Evolutionary conservation across 2,113 vertebrate species (phyloP), one percentile per base, ranked within the genome.

Genomic region (Anarhynchus alexandrinus): DNA sequence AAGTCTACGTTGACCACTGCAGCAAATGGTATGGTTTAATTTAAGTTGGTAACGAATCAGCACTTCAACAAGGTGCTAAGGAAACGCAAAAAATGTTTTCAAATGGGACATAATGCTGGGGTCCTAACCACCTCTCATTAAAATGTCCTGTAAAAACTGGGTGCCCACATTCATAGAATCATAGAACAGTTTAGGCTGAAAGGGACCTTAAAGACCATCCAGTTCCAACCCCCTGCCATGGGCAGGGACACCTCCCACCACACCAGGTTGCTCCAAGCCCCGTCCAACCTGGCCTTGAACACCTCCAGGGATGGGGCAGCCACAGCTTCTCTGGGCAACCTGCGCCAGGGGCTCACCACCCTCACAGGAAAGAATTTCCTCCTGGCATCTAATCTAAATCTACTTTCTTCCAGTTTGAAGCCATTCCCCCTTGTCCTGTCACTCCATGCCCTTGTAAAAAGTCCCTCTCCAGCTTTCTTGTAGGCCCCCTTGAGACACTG

Each of bases 1-100:
- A 64, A 45, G 36, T 23, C 66, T 10, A 12, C 1, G 0, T 1
- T 15, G 32, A 38, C 12, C 14, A 38, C 9, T 10, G 25, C 1
- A 64, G 18, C 11, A 21, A 38, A 6, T 1, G 18, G 9, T 10
- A 10, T 0, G 9, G 36, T 32, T 80, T 40, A 5, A 32, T 21
- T 40, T 36, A 12, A 22, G 15, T 4, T 7, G 12, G 11, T 5
- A 30, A 6, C 6, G 27, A 54, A 54, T 11, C 22, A 26, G 13
- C 10, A 4, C 16, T 52, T 54, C 40, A 51, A 42, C 5, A 34
- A 26, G 2, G 20, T 12, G 34, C 36, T 40, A 55, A 18, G 49
- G 38, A 62, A 67, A 57, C 0, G 1, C 30, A 25, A 47, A 47
- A 32, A 36, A 40, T 38, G 14, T 32, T 62, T 55, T 34, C 40